Evolutionary conservation across 30 jellyfish, hydroid and myxozoan genomes (phyloP), one percentile per base, ranked within the genome.

Genomic region (Phacellophora camtschatica): DNA sequence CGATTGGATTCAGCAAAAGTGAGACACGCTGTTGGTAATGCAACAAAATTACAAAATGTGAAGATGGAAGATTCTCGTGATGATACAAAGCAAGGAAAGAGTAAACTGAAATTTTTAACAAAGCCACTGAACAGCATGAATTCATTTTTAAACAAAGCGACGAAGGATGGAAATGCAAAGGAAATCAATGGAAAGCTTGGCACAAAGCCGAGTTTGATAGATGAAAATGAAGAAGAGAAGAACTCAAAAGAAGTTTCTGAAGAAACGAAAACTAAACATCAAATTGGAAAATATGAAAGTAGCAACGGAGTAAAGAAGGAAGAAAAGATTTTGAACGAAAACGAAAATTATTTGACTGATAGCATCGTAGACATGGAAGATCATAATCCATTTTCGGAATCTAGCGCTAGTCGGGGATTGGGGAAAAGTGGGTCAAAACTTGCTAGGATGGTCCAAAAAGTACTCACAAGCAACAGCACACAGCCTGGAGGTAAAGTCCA

Each of bases 361-460:
- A 0, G 10, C 13, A 8, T 16, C 39, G 32, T 25, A 30, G 76
- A 18, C 3, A 1, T 18, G 8, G 18, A 22, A 5, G 48, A 45
- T 5, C 16, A 54, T 4, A n/a, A 74, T 3, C 20, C 20, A 22
- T 11, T n/a, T 19, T 0, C 68, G 6, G 31, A 24, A 25, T 22
- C 29, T 13, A 24, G 27, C 37, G 9, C 31, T 25, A 34, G 57
- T 34, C 18, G 28, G 10, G 82, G 70, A 11, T 58, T 64, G 22
- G 66, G 36, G 42, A 49, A 54, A 28, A 32, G 37, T 28, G 84
- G 84, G 18, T 33, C 71, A 12, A 65, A 80, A 36, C 62, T 80
- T 10, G 72, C 91, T 16, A 36, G 53, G 35, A 42, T 80, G 2
- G 75, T 80, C 19, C 24, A 66, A 56, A 56, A 50, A 23, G 88